phyloP scores from a whole-genome alignment of 1,140 invertebrate species.

The Rhizoglyphus robini region DNA sequence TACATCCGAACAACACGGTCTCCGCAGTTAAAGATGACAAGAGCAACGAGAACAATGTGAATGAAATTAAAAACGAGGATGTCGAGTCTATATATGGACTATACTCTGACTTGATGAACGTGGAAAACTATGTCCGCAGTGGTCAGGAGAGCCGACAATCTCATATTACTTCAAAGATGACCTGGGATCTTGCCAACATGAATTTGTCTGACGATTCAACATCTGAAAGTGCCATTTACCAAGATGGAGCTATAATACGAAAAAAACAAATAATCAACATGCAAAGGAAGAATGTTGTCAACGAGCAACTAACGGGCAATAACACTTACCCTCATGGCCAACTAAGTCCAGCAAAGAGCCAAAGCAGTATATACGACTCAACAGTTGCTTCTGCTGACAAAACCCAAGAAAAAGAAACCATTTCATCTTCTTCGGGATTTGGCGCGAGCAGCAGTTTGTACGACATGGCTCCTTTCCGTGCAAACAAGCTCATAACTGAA shows the following conservation, averaged over 20 bases:
- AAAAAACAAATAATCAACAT: slow-evolving; percentile 20
- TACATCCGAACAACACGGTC: neutral
- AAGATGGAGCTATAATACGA: slow-evolving; percentile 34
- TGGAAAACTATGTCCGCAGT: slow-evolving; percentile 60
- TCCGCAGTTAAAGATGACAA: slow-evolving; percentile 29
- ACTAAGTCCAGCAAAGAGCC: neutral
- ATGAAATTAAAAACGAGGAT: slow-evolving; percentile 40
- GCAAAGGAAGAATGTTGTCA: neutral
- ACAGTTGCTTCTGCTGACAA: neutral
- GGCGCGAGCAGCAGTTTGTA: slow-evolving; percentile 9
- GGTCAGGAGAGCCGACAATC: neutral
- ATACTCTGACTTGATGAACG: slow-evolving; percentile 74
- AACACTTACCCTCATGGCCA: slow-evolving; percentile 3
- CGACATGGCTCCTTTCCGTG: slow-evolving; percentile 1
- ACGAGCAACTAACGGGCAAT: slow-evolving; percentile 3
- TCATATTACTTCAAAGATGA: slow-evolving; percentile 29
- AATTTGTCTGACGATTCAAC: slow-evolving; percentile 67
- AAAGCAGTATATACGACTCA: slow-evolving; percentile 12
- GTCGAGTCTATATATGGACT: slow-evolving; percentile 52
- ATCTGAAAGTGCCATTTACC: slow-evolving; percentile 48
- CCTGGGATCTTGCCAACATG: slow-evolving; percentile 60
- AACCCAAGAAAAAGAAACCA: slow-evolving; percentile 2
- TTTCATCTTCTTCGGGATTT: slow-evolving; percentile 2
- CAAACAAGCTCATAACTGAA: neutral
- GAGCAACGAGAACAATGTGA: slow-evolving; percentile 27